phyloP scores from a whole-genome alignment of 2,888 invertebrate genomes.

The Catocala sponsa region DNA sequence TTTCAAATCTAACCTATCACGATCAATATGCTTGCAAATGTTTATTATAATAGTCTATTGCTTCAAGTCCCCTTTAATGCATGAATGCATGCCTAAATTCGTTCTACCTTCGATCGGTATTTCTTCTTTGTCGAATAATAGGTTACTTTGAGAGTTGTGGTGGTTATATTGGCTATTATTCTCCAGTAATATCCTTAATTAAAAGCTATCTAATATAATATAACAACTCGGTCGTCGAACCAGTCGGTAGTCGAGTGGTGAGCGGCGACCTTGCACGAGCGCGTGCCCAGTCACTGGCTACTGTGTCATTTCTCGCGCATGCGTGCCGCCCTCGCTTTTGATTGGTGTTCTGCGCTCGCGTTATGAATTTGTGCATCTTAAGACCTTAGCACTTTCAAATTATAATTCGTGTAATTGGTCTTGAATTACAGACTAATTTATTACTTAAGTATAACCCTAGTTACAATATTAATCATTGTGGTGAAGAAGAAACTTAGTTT shows the following conservation, averaged over 20 bases:
- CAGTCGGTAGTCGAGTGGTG: constrained; percentile 60
- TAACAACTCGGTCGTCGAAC: constrained; percentile 75
- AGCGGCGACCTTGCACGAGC: constrained; percentile 72
- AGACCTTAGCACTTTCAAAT: not conserved
- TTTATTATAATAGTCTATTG: not conserved
- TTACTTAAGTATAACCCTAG: not conserved
- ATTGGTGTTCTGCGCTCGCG: constrained; percentile 33
- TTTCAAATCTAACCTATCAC: constrained; percentile 26
- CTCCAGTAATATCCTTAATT: constrained; percentile 20
- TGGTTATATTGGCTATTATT: not conserved
- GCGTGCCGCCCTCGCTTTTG: constrained; percentile 48
- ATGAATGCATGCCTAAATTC: too few species aligned
- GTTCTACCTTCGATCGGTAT: too few species aligned
- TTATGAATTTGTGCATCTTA: constrained; percentile 29
- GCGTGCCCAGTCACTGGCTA: constrained; percentile 60
- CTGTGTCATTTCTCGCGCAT: constrained; percentile 64
- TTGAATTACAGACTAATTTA: not conserved
- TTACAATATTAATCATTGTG: too few species aligned
- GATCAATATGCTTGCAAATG: constrained; percentile 9
- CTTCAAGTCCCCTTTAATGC: not conserved
- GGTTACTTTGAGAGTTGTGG: too few species aligned
- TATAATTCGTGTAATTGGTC: not conserved
- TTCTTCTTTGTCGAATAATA: too few species aligned
- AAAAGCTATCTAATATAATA: constrained; percentile 30
- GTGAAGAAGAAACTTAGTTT: too few species aligned